phyloP scores from a whole-genome alignment of 2,888 invertebrate species.

The Unio delphinus region DNA sequence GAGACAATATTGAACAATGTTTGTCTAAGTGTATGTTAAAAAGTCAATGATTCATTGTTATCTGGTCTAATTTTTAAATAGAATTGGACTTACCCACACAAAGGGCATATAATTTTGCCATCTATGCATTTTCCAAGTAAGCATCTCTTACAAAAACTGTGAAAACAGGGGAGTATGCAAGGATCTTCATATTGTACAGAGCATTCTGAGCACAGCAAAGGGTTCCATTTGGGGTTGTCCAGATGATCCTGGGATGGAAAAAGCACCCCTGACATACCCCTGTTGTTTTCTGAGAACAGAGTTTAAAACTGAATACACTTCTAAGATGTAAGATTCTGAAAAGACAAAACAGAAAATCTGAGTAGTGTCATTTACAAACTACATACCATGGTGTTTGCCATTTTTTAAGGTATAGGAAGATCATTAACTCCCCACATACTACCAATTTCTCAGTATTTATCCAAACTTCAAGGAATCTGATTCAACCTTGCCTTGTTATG shows the following conservation, averaged over 20 bases:
- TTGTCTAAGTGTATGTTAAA: not conserved
- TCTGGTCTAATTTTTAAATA: not conserved
- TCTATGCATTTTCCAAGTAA: constrained; percentile 78
- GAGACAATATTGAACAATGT: not conserved
- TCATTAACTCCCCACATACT: too few species aligned
- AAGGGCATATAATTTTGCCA: constrained; percentile 78
- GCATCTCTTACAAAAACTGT: constrained; percentile 81
- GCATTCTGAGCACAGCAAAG: constrained; percentile 79
- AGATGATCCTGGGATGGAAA: constrained; percentile 47
- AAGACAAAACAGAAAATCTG: not conserved
- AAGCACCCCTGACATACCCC: constrained; percentile 53
- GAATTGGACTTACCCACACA: constrained; percentile 75
- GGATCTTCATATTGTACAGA: constrained; percentile 81
- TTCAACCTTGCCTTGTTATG: too few species aligned
- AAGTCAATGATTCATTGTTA: not conserved
- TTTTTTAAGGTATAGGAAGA: too few species aligned
- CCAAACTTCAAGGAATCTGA: too few species aligned
- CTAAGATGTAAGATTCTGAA: not conserved
- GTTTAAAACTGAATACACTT: not conserved
- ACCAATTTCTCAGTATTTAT: too few species aligned
- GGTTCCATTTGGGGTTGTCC: constrained; percentile 72
- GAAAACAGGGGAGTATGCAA: constrained; percentile 80
- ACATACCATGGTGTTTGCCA: too few species aligned
- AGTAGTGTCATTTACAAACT: not conserved
- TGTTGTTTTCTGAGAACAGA: not conserved